Percentiles rank a stretch among this genome's conserved stretches.
Evolutionary conservation across 2,888 invertebrate genomes (phyloP).

Genomic region (Sicus ferrugineus): DNA sequence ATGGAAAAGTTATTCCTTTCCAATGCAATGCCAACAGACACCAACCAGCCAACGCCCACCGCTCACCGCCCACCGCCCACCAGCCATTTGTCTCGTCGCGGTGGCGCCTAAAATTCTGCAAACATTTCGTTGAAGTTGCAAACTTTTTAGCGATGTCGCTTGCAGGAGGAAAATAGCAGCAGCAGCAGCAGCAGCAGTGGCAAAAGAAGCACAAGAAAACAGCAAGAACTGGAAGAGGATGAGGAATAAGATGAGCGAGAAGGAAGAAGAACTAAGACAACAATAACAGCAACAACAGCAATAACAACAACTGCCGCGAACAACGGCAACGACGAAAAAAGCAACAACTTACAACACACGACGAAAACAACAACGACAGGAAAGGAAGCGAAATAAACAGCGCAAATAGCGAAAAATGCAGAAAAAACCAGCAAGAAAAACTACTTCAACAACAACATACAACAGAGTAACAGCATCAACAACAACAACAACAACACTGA

Average conservation of each 20-base stretch:
- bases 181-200: background rate
- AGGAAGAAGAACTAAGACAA: background rate
- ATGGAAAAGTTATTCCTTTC: background rate
- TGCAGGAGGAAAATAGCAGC: too few relatives aligned
- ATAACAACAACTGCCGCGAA: too few relatives aligned
- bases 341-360: too few relatives aligned
- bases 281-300: too few relatives aligned
- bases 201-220: background rate
- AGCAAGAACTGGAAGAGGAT: background rate
- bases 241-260: background rate
- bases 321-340: too few relatives aligned
- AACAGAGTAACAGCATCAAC: too few relatives aligned
- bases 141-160: background rate
- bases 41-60: constrained; percentile 37
- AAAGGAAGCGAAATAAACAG: too few relatives aligned
- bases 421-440: too few relatives aligned
- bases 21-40: constrained; percentile 39
- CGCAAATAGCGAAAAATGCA: too few relatives aligned
- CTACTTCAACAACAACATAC: too few relatives aligned
- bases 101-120: constrained; percentile 46
- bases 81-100: constrained; percentile 44
- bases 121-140: constrained; percentile 38
- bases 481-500: too few relatives aligned
- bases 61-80: constrained; percentile 43
- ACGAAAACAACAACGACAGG: too few relatives aligned